These are phyloP conservation scores for Bombus consobrinus DNA, from an alignment of 1,140 invertebrate genomes.

Conservation along the genomic window DNA sequence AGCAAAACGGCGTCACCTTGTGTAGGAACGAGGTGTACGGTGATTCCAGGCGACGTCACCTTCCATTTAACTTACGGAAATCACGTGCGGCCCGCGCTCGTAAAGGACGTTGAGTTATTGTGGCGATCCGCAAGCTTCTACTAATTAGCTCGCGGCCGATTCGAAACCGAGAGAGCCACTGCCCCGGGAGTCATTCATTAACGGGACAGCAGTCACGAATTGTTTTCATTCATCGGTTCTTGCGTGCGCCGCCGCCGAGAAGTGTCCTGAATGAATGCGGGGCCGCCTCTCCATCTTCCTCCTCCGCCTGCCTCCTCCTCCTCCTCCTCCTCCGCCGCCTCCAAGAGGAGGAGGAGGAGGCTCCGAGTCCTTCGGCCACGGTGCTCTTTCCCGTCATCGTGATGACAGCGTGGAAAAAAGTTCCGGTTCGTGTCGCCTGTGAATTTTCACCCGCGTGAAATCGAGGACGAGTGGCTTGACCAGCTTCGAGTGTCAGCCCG, in stretches of 20 bases:
- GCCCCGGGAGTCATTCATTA: conserved; percentile 76
- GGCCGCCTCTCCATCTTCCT: conserved; percentile 8
- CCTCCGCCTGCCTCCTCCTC: background rate
- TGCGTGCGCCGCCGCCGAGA: conserved; percentile 61
- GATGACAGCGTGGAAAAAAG: conserved; percentile 31
- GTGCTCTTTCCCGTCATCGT: conserved; percentile 19
- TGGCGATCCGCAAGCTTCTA: conserved; percentile 71
- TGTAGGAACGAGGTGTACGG: conserved; percentile 63
- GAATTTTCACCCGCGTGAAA: conserved; percentile 23
- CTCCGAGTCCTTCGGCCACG: conserved; percentile 1
- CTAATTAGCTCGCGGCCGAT: conserved; percentile 80
- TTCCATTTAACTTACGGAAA: conserved; percentile 71
- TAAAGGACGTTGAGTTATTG: conserved; percentile 76
- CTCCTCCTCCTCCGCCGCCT: background rate
- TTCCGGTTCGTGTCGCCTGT: background rate
- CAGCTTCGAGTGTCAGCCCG: background rate
- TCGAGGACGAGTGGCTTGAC: conserved; percentile 4
- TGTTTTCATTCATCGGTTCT: conserved; percentile 80
- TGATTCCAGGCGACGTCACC: conserved; percentile 71
- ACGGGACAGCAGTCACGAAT: conserved; percentile 74
- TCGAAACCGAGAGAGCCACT: conserved; percentile 77
- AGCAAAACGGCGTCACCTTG: conserved; percentile 56
- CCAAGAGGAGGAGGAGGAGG: background rate
- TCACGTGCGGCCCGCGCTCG: conserved; percentile 71
- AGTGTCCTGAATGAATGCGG: conserved; percentile 70